phyloP scores from a whole-genome alignment of 1,140 invertebrate genomes.

The Kradibia gibbosae region DNA sequence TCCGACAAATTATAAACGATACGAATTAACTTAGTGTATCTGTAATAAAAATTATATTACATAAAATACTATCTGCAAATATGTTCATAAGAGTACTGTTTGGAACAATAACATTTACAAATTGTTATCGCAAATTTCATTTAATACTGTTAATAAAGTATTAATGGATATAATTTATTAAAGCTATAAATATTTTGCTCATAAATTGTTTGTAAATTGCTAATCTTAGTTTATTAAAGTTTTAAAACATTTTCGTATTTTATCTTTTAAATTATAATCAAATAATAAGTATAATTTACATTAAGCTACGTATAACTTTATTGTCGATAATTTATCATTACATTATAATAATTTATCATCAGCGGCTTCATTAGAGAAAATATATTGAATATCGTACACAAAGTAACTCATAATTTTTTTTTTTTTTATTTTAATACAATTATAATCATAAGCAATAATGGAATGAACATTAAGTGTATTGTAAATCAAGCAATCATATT shows the following conservation, averaged over 20 bases:
- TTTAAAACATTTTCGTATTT: no score
- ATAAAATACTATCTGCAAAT: no score
- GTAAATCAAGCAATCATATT: neutral
- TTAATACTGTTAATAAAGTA: neutral
- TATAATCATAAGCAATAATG: neutral
- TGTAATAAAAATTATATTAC: no score
- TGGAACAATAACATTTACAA: neutral
- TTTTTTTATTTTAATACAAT: constrained; percentile 3
- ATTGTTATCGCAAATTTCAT: neutral
- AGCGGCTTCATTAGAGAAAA: neutral
- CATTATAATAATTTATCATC: neutral
- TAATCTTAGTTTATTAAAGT: no score
- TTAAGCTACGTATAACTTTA: neutral
- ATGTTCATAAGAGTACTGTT: neutral
- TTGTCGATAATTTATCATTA: neutral
- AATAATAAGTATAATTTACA: neutral
- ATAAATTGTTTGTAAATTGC: neutral
- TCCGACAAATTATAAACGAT: no score
- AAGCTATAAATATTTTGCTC: neutral
- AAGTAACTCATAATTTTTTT: constrained; percentile 7
- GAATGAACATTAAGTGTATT: neutral
- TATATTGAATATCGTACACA: neutral
- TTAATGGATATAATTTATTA: neutral
- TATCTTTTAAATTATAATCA: neutral
- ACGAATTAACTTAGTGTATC: no score